A percentile compares a stretch with the other conserved stretches of the same genome.
These are phyloP conservation scores for Planococcus citri DNA, from an alignment of 1,140 invertebrate genomes.

Conservation along the genomic window DNA sequence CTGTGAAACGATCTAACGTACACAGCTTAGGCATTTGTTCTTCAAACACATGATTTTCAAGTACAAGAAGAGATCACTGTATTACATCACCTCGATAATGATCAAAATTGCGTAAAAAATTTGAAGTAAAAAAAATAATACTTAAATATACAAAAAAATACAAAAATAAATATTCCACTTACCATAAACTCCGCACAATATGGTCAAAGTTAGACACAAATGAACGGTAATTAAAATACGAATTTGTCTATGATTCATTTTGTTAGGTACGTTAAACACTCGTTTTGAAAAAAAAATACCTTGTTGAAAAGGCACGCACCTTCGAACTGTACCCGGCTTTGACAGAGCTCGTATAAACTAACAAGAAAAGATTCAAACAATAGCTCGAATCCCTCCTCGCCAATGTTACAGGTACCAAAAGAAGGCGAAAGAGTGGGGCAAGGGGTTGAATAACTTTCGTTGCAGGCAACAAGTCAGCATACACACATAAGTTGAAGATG, in stretches of 20 bases:
- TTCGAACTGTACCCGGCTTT: conserved; percentile 11
- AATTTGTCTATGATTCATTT: conserved; percentile 11
- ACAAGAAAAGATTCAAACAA: conserved; percentile 16
- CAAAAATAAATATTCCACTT: neutral
- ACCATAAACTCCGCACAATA: conserved; percentile 9
- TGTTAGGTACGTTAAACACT: conserved; percentile 10
- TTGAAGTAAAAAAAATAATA: neutral
- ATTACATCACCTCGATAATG: no score
- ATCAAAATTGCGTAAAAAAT: no score
- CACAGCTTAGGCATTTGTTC: no score
- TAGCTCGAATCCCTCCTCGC: conserved; percentile 12
- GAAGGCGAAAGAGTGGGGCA: conserved; percentile 5
- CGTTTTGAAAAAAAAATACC: neutral
- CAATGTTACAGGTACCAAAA: neutral
- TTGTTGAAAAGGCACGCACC: conserved; percentile 14
- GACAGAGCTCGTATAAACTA: conserved; percentile 14
- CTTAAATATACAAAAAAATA: no score
- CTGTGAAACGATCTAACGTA: no score
- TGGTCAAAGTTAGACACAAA: conserved; percentile 4
- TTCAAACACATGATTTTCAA: no score
- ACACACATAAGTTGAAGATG: neutral
- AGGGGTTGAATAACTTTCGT: conserved; percentile 10
- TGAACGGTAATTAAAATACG: conserved; percentile 13
- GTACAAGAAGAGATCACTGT: no score
- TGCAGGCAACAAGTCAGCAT: neutral